Conservation (phyloP, 2,113 vertebrate genomes). For the Hydrochoerus hydrochaeris region DNA sequence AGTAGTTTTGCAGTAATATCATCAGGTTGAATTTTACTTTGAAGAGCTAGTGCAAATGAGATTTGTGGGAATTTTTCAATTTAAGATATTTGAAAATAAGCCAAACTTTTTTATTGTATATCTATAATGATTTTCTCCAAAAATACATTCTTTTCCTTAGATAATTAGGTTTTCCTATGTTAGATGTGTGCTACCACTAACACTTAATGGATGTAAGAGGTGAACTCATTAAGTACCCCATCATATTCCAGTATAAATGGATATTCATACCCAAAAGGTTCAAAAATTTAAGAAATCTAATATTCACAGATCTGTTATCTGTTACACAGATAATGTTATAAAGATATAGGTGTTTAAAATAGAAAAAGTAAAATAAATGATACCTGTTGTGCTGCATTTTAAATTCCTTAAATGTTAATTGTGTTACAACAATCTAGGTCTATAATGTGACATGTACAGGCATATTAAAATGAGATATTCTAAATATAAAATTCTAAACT, state of each 20-base stretch:
- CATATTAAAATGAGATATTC: background rate
- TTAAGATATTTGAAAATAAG: background rate
- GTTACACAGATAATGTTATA: too few relatives aligned
- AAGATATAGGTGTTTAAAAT: too few relatives aligned
- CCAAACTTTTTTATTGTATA: background rate
- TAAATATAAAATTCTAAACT: background rate
- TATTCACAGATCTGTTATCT: too few relatives aligned
- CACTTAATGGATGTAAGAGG: rapidly evolving
- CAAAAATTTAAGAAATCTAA: background rate
- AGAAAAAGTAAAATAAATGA: too few relatives aligned
- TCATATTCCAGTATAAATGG: background rate
- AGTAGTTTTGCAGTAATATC: too few relatives aligned
- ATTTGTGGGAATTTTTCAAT: background rate
- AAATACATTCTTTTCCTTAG: background rate
- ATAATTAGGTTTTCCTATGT: background rate
- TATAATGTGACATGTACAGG: background rate
- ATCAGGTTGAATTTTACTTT: background rate
- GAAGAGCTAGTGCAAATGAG: background rate
- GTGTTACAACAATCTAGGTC: background rate
- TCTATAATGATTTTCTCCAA: background rate
- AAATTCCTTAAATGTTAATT: background rate
- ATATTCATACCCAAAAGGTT: background rate
- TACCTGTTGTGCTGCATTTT: background rate
- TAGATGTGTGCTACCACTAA: background rate
- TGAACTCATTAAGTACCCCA: too few relatives aligned